Evolutionary conservation across 2,797 vertebrate genomes (phyloP).

Genomic region (Chiroxiphia lanceolata): DNA sequence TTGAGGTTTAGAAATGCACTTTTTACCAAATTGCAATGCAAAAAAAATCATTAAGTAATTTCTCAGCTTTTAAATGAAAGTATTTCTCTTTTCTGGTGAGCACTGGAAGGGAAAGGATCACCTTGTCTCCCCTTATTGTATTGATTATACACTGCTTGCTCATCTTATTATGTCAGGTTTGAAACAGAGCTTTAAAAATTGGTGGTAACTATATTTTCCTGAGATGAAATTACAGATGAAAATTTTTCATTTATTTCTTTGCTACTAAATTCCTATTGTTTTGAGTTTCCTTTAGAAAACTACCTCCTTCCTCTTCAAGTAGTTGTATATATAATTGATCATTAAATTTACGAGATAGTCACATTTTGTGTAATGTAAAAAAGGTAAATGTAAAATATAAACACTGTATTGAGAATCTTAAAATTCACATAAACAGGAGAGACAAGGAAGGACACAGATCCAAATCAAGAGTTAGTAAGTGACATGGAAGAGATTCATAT

Average conservation of each 20-base stretch:
- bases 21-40: background rate
- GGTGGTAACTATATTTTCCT: background rate
- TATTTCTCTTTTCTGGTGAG: background rate
- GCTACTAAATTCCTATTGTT: background rate
- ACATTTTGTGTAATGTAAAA: background rate
- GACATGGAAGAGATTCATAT: background rate
- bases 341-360: background rate
- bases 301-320: background rate
- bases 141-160: background rate
- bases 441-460: background rate
- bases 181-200: background rate
- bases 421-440: background rate
- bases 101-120: background rate
- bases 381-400: background rate
- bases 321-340: background rate
- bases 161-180: background rate
- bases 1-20: background rate
- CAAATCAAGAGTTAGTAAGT: background rate
- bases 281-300: background rate
- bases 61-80: background rate
- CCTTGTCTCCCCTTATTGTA: background rate
- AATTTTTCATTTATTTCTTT: background rate
- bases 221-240: background rate
- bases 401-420: background rate
- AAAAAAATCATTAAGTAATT: background rate